Conservation (phyloP, 2,113 vertebrate species). For the Carollia perspicillata region DNA sequence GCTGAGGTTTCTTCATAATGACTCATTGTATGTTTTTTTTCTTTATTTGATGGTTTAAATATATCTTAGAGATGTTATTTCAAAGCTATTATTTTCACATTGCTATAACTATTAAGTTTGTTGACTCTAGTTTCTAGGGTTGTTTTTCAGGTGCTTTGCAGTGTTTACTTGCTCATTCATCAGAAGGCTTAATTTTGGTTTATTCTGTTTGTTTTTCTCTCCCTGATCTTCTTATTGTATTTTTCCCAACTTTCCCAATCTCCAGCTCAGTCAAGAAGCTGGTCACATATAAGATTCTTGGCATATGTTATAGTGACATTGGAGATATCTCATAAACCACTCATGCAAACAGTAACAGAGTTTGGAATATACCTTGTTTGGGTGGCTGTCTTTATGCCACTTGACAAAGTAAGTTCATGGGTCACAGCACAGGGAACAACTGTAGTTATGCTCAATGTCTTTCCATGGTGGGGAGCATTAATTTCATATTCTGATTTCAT, state of each 20-base stretch:
- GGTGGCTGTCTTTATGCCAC: neutral
- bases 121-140: neutral
- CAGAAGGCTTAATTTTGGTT: neutral
- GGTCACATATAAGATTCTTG: neutral
- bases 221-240: neutral
- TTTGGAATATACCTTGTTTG: neutral
- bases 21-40: neutral
- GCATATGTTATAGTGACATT: neutral
- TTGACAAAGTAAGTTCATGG: neutral
- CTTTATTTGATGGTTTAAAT: neutral
- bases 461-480: neutral
- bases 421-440: neutral
- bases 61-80: neutral
- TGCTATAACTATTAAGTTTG: neutral
- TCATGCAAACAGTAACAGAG: neutral
- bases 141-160: neutral
- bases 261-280: neutral
- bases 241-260: neutral
- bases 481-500: neutral
- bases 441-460: neutral
- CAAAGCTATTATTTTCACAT: neutral
- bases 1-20: neutral
- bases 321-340: neutral
- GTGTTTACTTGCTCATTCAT: neutral
- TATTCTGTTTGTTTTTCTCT: neutral